Evolutionary conservation across 2,888 invertebrate species (phyloP).

Genomic region (Pollenia angustigena): DNA sequence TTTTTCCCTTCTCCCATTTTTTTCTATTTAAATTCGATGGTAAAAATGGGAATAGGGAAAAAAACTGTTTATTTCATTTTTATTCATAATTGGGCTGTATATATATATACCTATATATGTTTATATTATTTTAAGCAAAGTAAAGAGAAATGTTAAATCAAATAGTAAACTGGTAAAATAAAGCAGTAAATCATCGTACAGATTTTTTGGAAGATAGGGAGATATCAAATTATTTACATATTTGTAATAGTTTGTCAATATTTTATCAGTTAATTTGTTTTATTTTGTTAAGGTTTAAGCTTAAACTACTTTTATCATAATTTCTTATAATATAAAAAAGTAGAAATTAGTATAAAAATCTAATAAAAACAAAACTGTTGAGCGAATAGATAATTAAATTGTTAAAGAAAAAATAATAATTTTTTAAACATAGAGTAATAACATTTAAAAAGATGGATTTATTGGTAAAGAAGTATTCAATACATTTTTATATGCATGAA

Average conservation of each 20-base stretch:
- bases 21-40: no score
- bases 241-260: conserved; percentile 39
- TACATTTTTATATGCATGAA: conserved; percentile 70
- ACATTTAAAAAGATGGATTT: conserved; percentile 8
- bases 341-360: conserved; percentile 45
- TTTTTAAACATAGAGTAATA: conserved; percentile 27
- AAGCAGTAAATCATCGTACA: conserved; percentile 35
- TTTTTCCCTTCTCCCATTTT: no score
- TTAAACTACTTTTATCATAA: conserved; percentile 51
- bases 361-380: conserved; percentile 29
- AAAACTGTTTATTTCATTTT: no score
- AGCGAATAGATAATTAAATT: conserved; percentile 28
- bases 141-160: conserved; percentile 8
- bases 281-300: conserved; percentile 26
- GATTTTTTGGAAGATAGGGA: conserved; percentile 58
- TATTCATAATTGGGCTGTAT: no score
- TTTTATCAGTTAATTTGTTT: conserved; percentile 11
- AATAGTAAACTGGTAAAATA: conserved; percentile 41
- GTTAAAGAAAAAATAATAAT: conserved; percentile 39
- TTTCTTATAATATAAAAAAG: conserved; percentile 49
- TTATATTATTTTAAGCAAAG: conserved; percentile 41
- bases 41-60: no score
- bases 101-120: no score
- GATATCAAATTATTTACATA: conserved; percentile 61
- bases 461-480: conserved; percentile 29